Percentiles rank a stretch among this genome's conserved stretches.
These are phyloP conservation scores for Iguana delicatissima DNA, from an alignment of 2,797 vertebrate genomes.

Conservation along the genomic window DNA sequence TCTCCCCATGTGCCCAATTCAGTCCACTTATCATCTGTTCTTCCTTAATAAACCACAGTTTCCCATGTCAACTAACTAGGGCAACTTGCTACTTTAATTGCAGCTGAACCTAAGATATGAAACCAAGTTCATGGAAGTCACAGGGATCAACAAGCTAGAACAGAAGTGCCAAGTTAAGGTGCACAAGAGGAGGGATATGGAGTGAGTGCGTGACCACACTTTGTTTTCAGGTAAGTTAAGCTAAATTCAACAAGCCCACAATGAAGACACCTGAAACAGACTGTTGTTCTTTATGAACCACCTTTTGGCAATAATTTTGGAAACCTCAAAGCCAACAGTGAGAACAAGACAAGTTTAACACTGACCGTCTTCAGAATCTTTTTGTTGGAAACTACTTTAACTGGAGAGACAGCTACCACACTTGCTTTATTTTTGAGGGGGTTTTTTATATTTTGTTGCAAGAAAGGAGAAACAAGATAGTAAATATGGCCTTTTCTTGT, in stretches of 20 bases:
- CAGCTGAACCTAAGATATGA: neutral
- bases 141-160: no score
- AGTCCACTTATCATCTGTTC: no score
- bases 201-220: no score
- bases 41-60: neutral
- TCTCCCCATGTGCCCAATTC: no score
- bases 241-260: neutral
- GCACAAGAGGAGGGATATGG: neutral
- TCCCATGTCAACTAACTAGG: neutral
- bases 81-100: neutral
- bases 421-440: neutral
- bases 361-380: neutral
- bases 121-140: neutral
- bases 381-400: neutral
- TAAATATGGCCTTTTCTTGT: neutral
- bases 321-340: neutral
- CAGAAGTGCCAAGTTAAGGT: neutral
- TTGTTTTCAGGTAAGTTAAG: neutral
- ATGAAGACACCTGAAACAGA: neutral
- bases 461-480: neutral
- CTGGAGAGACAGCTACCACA: no score
- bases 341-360: neutral
- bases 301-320: neutral
- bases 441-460: neutral
- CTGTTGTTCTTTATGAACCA: neutral